phyloP scores from a whole-genome alignment of 2,113 vertebrate genomes.

The Lampris megalopsis region DNA sequence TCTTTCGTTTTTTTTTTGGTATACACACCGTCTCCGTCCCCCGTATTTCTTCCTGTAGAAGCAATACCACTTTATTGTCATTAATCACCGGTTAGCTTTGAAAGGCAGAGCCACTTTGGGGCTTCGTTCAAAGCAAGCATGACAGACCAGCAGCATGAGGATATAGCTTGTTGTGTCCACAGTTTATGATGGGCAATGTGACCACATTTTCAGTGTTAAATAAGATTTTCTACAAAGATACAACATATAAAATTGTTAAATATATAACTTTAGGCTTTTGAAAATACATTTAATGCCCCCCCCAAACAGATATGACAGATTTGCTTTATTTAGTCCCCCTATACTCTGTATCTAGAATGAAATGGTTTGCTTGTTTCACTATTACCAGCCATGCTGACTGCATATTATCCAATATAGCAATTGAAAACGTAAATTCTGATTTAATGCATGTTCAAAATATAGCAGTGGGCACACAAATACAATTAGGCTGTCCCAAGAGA shows the following conservation, averaged over 20 bases:
- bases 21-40: too few species aligned
- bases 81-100: constrained; percentile 74
- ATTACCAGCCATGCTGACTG: constrained; percentile 87
- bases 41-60: too few species aligned
- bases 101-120: constrained; percentile 53
- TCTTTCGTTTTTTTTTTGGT: neutral
- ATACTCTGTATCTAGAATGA: constrained; percentile 79
- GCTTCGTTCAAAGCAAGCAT: constrained; percentile 55
- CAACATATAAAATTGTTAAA: constrained; percentile 96
- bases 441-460: constrained; percentile 75
- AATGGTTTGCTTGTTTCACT: constrained; percentile 81
- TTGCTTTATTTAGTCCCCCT: constrained; percentile 34
- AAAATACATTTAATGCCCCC: constrained; percentile 95
- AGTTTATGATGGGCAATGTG: constrained; percentile 74
- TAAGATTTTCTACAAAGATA: constrained; percentile 94
- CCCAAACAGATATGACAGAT: constrained; percentile 66
- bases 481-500: constrained; percentile 73
- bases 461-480: constrained; percentile 81
- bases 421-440: constrained; percentile 77
- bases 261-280: constrained; percentile 95
- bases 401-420: constrained; percentile 85
- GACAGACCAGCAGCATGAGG: constrained; percentile 64
- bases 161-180: constrained; percentile 75
- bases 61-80: constrained; percentile 10
- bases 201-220: constrained; percentile 88